Conservation (phyloP, 2,113 vertebrate genomes). For the Caracal caracal region DNA sequence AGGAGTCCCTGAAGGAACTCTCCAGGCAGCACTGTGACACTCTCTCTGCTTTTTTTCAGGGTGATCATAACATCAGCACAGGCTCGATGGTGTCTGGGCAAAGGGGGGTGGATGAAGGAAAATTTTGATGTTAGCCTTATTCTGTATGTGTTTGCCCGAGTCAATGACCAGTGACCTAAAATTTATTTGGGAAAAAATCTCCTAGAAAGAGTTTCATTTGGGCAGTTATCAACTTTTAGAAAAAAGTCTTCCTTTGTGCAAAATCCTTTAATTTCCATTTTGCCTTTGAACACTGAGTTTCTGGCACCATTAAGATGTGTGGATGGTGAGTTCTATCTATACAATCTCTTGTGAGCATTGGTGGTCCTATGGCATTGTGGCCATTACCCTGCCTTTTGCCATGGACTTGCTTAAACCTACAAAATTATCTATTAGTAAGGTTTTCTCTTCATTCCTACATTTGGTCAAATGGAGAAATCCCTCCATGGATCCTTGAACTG, state of each 20-base stretch:
- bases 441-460: neutral
- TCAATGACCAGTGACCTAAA: neutral
- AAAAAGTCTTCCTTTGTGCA: neutral
- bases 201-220: neutral
- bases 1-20: too few relatives aligned
- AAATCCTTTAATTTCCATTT: neutral
- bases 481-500: neutral
- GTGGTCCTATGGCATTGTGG: accelerated
- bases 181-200: neutral
- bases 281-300: neutral
- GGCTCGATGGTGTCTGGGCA: neutral
- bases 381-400: neutral
- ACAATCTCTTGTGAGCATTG: accelerated
- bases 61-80: neutral
- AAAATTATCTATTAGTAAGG: neutral
- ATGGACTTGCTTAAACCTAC: neutral
- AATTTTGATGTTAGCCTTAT: neutral
- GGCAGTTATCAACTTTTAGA: neutral
- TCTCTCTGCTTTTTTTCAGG: too few relatives aligned
- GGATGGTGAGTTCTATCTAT: neutral
- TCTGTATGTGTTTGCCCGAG: neutral
- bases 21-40: neutral
- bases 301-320: neutral
- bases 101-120: neutral
- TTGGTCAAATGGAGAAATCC: neutral